Evolutionary conservation across 2,888 invertebrate genomes (phyloP).

Genomic region (Pristionchus mayeri): DNA sequence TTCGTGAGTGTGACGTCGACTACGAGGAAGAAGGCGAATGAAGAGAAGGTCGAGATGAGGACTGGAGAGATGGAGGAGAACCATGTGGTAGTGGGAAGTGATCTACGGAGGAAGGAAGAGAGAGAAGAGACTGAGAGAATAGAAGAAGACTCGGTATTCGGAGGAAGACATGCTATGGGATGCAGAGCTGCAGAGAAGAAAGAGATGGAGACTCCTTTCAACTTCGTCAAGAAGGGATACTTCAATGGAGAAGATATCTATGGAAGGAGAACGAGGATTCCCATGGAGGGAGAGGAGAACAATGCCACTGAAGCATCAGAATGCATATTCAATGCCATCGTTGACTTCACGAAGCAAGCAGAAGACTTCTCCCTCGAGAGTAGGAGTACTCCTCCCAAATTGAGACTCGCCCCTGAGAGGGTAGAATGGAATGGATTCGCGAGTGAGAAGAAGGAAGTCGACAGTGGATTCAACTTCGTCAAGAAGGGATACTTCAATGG

Average conservation of each 20-base stretch:
- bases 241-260: constrained; percentile 48
- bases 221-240: constrained; percentile 45
- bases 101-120: constrained; percentile 30
- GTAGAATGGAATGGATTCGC: constrained; percentile 15
- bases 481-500: constrained; percentile 45
- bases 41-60: background rate
- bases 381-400: constrained; percentile 28
- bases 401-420: constrained; percentile 33
- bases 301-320: constrained; percentile 5
- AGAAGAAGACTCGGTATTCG: background rate
- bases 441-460: constrained; percentile 16
- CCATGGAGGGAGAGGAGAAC: constrained; percentile 1
- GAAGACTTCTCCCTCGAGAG: constrained; percentile 36
- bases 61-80: constrained; percentile 38
- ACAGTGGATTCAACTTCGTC: constrained; percentile 9
- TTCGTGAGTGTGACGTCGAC: constrained; percentile 7
- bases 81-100: constrained; percentile 15
- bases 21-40: background rate
- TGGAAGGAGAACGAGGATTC: constrained; percentile 23
- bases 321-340: constrained; percentile 47
- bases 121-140: background rate
- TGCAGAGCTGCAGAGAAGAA: constrained; percentile 26
- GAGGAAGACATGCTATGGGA: constrained; percentile 5
- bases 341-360: constrained; percentile 48
- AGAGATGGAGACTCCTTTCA: background rate